Evolutionary conservation across 2,888 invertebrate genomes (phyloP), one percentile per base, ranked within the genome.

Genomic region (Sphinx pinastri): DNA sequence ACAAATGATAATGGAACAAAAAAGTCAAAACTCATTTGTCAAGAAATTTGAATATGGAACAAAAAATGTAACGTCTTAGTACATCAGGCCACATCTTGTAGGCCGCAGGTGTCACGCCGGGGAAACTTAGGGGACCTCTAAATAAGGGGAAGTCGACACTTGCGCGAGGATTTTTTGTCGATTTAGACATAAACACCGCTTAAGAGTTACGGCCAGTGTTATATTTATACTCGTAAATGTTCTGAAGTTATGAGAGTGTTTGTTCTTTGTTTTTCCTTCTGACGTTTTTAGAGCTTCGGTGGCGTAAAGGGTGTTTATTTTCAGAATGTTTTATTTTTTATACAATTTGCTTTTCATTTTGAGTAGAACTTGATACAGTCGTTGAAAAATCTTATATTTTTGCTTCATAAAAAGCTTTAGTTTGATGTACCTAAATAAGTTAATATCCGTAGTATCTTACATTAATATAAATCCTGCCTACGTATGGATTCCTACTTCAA

Each of bases 131-230:
- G 74, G 76, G 70, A 73, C 77, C 82, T 81, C 77, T 76, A 75
- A 76, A 75, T 74, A 72, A 74, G 72, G 78, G 77, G 80, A 72
- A 45, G 76, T 71, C 77, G 71, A 74, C 75, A 77, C 79, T 81
- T 80, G 80, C 77, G 76, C 72, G 69, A 73, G 81, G 84, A 84
- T 88, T 88, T 88, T 88, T 89, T 88, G 87, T 86, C 86, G 86
- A 88, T 88, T 87, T 86, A 88, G 87, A 88, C 85, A 84, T 88
- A 86, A 88, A 87, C 86, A 87, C 81, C 83, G 82, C 80, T 84
- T 84, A 84, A 81, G 81, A 80, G 58, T 67, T 68, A 59, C 45
- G 68, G 14, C 67, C 52, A 14, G 59, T 58, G 58, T 58, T 69
- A 59, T 69, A 69, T 45, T 58, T 52, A 59, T 51, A 55, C 51